Conservation (phyloP, 1,140 invertebrate species). For the Heliothis virescens region DNA sequence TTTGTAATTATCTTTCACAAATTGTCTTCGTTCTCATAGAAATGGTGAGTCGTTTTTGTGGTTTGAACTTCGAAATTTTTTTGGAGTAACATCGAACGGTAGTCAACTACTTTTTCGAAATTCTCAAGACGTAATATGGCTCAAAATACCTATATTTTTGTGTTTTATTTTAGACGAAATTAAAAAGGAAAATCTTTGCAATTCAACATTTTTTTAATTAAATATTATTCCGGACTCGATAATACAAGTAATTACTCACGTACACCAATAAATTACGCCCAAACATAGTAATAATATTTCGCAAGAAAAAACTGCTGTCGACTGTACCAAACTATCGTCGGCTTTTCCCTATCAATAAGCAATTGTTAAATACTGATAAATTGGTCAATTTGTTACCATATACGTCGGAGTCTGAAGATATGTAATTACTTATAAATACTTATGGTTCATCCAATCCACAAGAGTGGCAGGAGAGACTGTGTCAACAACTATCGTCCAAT, state of each 20-base stretch:
- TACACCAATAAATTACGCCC: conserved; percentile 1
- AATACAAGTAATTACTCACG: too few species aligned
- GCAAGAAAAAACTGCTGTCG: background rate
- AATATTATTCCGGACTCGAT: too few species aligned
- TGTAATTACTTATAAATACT: conserved; percentile 16
- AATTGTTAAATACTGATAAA: conserved; percentile 41
- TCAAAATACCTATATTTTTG: too few species aligned
- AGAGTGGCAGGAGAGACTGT: too few species aligned
- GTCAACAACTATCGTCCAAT: too few species aligned
- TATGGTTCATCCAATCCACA: too few species aligned
- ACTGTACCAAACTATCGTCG: conserved; percentile 16
- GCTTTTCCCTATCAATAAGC: conserved; percentile 31
- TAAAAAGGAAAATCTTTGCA: too few species aligned
- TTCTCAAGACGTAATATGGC: too few species aligned
- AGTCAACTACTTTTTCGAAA: too few species aligned
- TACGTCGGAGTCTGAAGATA: conserved; percentile 27
- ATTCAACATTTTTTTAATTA: background rate
- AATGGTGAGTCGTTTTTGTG: background rate
- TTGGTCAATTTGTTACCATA: conserved; percentile 38
- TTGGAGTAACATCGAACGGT: background rate
- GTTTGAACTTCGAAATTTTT: background rate
- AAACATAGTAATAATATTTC: background rate
- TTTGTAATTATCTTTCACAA: conserved; percentile 29
- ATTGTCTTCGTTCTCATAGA: conserved; percentile 27
- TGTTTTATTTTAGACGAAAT: too few species aligned